A percentile compares a stretch with the other conserved stretches of the same genome.
phyloP scores from a whole-genome alignment of 2,113 vertebrate species.

The Cyanoderma ruficeps region DNA sequence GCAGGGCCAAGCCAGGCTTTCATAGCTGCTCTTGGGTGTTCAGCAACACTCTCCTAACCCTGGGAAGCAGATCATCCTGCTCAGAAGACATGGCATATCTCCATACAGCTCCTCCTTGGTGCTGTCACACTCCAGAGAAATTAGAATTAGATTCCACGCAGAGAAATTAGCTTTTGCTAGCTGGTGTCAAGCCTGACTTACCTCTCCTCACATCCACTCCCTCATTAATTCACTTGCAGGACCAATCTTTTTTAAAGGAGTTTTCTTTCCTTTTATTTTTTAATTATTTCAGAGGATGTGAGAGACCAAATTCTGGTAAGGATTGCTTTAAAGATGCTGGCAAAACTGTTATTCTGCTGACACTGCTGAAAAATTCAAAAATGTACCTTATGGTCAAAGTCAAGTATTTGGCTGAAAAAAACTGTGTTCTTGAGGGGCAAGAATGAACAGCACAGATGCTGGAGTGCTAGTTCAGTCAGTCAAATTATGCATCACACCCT shows the following conservation, averaged over 20 bases:
- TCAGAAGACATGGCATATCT: neutral
- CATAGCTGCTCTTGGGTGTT: neutral
- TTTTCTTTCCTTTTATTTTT: accelerated
- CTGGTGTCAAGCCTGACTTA: neutral
- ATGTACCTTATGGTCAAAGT: neutral
- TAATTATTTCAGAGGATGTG: neutral
- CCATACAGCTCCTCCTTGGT: neutral
- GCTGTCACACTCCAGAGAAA: neutral
- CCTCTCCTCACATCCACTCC: neutral
- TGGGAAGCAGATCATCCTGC: neutral
- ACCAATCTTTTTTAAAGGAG: neutral
- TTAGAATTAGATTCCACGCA: too few species aligned
- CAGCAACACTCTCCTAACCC: neutral
- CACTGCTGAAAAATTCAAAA: neutral
- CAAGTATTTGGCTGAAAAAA: neutral
- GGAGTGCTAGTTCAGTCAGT: neutral
- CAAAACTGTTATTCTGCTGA: neutral
- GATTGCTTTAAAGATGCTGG: neutral
- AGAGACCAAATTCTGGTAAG: neutral
- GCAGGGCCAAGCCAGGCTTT: too few species aligned
- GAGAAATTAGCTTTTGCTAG: neutral
- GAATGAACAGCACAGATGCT: neutral
- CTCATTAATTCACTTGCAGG: neutral
- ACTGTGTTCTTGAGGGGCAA: neutral
- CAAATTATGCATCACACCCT: neutral